These are phyloP conservation scores for Cerceris ruficornis DNA, from an alignment of 2,888 invertebrate species.

Conservation along the genomic window DNA sequence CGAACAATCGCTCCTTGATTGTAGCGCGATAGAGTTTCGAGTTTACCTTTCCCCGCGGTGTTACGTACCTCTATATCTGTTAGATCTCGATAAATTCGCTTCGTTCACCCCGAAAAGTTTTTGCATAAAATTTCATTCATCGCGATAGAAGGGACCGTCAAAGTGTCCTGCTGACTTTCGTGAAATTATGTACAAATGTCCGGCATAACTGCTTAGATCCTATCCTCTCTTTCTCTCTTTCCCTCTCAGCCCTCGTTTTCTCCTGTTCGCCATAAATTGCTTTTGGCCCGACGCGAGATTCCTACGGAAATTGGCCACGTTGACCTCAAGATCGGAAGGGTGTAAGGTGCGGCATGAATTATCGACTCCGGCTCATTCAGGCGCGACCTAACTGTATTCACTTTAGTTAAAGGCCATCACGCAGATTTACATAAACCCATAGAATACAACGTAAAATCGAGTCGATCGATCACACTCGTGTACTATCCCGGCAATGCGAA, in stretches of 20 bases:
- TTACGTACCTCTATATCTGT: too few species aligned
- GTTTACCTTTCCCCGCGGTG: background rate
- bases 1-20: background rate
- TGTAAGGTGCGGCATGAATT: conserved; percentile 37
- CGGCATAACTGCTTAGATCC: background rate
- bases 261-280: conserved; percentile 1
- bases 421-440: conserved; percentile 40
- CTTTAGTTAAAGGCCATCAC: conserved; percentile 51
- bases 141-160: conserved; percentile 15
- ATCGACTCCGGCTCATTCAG: conserved; percentile 34
- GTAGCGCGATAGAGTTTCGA: background rate
- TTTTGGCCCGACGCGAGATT: background rate
- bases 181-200: background rate
- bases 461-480: conserved; percentile 38
- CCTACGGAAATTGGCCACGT: conserved; percentile 2
- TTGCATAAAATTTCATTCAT: background rate
- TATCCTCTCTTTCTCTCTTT: too few species aligned
- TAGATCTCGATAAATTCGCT: too few species aligned
- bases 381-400: conserved; percentile 33
- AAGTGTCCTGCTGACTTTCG: background rate
- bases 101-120: background rate
- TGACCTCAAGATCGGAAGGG: conserved; percentile 17
- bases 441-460: conserved; percentile 32
- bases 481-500: conserved; percentile 10
- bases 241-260: background rate